Base-by-base conservation (phyloP, 2,888 invertebrate genomes). In the Rhaphigaster nebulosa region DNA sequence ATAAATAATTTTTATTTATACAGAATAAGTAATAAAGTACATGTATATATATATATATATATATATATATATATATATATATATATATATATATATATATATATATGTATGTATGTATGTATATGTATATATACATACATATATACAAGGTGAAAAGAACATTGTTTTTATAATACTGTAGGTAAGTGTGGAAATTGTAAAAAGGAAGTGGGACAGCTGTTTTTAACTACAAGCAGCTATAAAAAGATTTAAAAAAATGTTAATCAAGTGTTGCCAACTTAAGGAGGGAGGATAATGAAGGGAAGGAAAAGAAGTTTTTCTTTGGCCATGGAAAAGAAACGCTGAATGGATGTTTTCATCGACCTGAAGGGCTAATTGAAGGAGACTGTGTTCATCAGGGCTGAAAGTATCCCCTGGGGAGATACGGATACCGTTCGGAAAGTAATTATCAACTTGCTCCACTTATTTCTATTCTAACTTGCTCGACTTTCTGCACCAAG, bases 381-480 rank as follows among this genome's bases (percentile, higher is more conserved):
- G 84, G 84, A 84, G 45, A 84, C 84, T 84, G 45, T 45, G 84
- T 84, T 84, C 84, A 84, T 84, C n/a, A 84, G 84, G 45, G 45
- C 84, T 50, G 84, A 84, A 84, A 84, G 84, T 84, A 84, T 80
- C 84, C 45, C 26, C 84, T 2, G 15, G 84, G 84, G 84, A 84
- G 84, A 84, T 84, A 84, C 84, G n/a, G 84, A 84, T 84, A 84
- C 84, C 84, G 45, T 84, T 84, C 84, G 84, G 45, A 84, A 84
- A 84, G 84, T 84, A 84, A 84, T 84, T 84, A 84, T 84, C 84
- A 84, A 84, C 84, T 84, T 84, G 45, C 45, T 84, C 45, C 84
- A 84, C 84, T 84, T 84, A 84, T 84, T 84, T 45, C 84, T 84
- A 84, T 84, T 84, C 84, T 50, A 84, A 84, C 84, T 84, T 45